These are phyloP conservation scores for Tragelaphus strepsiceros DNA, from an alignment of 2,113 vertebrate species.

Conservation along the genomic window DNA sequence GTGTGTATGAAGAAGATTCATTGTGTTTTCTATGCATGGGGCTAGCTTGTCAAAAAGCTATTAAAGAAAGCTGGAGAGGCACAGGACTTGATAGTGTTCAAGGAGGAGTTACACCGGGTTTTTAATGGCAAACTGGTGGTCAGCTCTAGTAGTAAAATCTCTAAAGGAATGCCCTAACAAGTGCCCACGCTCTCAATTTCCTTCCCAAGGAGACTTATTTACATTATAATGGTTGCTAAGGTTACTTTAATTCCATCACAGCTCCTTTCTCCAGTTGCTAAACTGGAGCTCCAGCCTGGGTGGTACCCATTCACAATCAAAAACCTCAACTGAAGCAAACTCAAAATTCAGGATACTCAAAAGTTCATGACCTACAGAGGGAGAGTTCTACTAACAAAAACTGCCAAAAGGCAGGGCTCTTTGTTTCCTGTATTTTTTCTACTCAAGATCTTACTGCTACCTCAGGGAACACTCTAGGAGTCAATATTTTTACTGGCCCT, in stretches of 20 bases:
- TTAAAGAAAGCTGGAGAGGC: not conserved
- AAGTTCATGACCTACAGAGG: constrained; percentile 54
- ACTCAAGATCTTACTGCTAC: not conserved
- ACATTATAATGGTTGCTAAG: constrained; percentile 72
- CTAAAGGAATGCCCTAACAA: not conserved
- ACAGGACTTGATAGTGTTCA: not conserved
- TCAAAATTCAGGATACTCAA: constrained; percentile 50
- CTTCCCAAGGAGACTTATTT: constrained; percentile 58
- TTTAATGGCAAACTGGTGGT: not conserved
- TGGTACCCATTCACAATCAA: constrained; percentile 31
- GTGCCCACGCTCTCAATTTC: not conserved
- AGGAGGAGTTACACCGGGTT: not conserved
- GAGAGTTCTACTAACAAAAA: constrained; percentile 20
- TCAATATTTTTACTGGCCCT: not conserved
- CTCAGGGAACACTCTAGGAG: not conserved
- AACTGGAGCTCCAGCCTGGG: not conserved
- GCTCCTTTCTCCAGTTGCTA: constrained; percentile 18
- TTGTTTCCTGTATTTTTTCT: not conserved
- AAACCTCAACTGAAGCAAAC: constrained; percentile 47
- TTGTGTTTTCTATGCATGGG: not conserved
- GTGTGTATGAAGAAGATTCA: not conserved
- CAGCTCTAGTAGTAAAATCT: not conserved
- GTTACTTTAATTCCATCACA: constrained; percentile 70
- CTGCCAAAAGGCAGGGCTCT: not conserved
- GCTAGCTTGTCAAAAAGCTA: not conserved